Conservation (phyloP, 2,797 vertebrate species). For the Denticeps clupeoides region DNA sequence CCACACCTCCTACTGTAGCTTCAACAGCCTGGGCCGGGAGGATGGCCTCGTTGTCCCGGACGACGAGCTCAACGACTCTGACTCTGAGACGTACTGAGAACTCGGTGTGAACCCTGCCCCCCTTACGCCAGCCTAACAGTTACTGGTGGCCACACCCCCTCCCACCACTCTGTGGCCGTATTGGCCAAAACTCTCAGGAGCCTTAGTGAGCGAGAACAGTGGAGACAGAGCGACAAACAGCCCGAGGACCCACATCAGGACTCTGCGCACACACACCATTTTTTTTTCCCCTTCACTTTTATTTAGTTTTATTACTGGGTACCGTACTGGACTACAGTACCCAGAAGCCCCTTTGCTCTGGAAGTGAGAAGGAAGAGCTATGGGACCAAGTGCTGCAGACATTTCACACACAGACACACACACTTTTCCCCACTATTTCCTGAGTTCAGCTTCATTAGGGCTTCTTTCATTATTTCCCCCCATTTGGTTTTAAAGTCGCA, state of each 20-base stretch:
- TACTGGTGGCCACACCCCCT: neutral
- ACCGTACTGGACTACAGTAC: too few relatives aligned
- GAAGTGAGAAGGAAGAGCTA: too few relatives aligned
- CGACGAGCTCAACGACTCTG: slow-evolving; percentile 89
- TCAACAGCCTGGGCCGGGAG: slow-evolving; percentile 74
- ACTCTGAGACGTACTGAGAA: slow-evolving; percentile 88
- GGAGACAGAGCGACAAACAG: slow-evolving; percentile 8
- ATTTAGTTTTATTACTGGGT: neutral
- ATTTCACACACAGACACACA: too few relatives aligned
- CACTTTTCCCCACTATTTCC: too few relatives aligned
- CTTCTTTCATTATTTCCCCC: too few relatives aligned
- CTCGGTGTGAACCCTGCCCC: neutral
- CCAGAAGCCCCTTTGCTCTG: too few relatives aligned
- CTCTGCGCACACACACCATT: neutral
- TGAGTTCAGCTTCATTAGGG: too few relatives aligned
- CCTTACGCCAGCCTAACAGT: too few relatives aligned
- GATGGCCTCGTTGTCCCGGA: slow-evolving; percentile 68
- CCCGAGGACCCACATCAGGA: neutral
- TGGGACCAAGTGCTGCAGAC: slow-evolving; percentile 6
- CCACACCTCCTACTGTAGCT: slow-evolving; percentile 76
- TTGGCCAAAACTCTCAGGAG: slow-evolving; percentile 50
- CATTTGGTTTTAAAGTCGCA: too few relatives aligned
- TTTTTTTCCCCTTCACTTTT: neutral
- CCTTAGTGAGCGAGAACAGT: slow-evolving; percentile 34
- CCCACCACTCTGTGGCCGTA: neutral